These are phyloP conservation scores for Syngnathus typhle DNA, from an alignment of 2,113 vertebrate species.

Conservation along the genomic window DNA sequence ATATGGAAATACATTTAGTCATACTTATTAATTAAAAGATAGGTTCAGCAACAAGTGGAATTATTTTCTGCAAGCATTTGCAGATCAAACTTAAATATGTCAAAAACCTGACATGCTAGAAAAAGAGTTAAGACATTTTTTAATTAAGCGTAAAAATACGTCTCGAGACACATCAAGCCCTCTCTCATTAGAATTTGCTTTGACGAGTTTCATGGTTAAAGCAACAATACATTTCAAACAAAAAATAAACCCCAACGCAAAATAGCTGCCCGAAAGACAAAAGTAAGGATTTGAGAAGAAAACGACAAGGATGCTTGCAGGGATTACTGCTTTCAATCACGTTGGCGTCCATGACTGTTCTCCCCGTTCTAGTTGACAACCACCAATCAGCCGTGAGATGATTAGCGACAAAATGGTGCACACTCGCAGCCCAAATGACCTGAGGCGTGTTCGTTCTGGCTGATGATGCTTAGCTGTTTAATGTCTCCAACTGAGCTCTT, in stretches of 20 bases:
- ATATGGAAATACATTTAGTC: too few species aligned
- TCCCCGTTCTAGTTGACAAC: slow-evolving; percentile 31
- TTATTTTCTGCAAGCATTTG: too few species aligned
- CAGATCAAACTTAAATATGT: too few species aligned
- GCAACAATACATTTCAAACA: not conserved
- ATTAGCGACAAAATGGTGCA: slow-evolving; percentile 21
- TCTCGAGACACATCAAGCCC: too few species aligned
- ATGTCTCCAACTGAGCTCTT: slow-evolving; percentile 5
- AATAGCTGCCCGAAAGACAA: not conserved
- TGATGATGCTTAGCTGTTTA: slow-evolving; percentile 7
- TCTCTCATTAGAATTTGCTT: too few species aligned
- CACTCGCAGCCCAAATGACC: slow-evolving; percentile 2
- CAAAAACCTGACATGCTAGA: too few species aligned
- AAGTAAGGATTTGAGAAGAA: slow-evolving; percentile 21
- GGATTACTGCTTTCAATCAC: slow-evolving; percentile 36
- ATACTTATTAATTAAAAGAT: too few species aligned
- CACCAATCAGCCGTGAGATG: slow-evolving; percentile 36
- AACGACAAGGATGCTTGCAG: slow-evolving; percentile 8
- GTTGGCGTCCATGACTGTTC: slow-evolving; percentile 28
- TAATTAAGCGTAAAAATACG: too few species aligned
- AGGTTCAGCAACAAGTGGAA: too few species aligned
- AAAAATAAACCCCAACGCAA: not conserved
- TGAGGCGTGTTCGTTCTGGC: slow-evolving; percentile 3
- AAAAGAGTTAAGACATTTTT: too few species aligned
- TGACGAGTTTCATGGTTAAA: not conserved